Evolutionary conservation across 2,888 invertebrate genomes (phyloP).

Genomic region (Zaprionus obscuricornis): DNA sequence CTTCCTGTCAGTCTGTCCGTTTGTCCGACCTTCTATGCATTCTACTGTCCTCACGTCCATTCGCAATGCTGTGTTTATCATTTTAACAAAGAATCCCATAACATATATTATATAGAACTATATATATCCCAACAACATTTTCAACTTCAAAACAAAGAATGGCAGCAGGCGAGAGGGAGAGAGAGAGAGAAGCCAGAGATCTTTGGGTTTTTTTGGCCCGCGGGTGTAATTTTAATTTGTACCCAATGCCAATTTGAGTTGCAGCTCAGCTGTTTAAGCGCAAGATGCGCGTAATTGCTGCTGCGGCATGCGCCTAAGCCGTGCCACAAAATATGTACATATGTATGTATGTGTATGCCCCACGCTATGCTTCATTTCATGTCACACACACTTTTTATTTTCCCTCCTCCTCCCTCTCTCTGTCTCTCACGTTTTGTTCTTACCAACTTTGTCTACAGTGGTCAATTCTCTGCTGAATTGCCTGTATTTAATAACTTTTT

Average conservation of each 20-base stretch:
- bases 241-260: constrained; percentile 27
- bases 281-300: constrained; percentile 68
- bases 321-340: constrained; percentile 20
- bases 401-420: constrained; percentile 17
- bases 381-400: constrained; percentile 57
- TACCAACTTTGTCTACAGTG: no score
- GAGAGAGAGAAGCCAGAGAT: not conserved
- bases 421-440: no score
- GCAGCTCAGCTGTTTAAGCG: constrained; percentile 67
- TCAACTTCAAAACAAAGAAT: not conserved
- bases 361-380: constrained; percentile 60
- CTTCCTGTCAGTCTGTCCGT: constrained; percentile 8
- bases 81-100: no score
- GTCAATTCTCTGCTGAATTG: no score
- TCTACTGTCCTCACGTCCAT: constrained; percentile 26
- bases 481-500: constrained; percentile 69
- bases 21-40: not conserved
- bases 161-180: constrained; percentile 1
- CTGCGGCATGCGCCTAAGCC: constrained; percentile 61
- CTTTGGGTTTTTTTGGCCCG: constrained; percentile 55
- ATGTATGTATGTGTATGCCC: constrained; percentile 21
- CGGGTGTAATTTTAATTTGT: constrained; percentile 81
- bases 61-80: constrained; percentile 48
- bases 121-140: no score
- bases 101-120: no score